phyloP scores from a whole-genome alignment of 2,113 vertebrate species.

The Oreocharis arfaki region DNA sequence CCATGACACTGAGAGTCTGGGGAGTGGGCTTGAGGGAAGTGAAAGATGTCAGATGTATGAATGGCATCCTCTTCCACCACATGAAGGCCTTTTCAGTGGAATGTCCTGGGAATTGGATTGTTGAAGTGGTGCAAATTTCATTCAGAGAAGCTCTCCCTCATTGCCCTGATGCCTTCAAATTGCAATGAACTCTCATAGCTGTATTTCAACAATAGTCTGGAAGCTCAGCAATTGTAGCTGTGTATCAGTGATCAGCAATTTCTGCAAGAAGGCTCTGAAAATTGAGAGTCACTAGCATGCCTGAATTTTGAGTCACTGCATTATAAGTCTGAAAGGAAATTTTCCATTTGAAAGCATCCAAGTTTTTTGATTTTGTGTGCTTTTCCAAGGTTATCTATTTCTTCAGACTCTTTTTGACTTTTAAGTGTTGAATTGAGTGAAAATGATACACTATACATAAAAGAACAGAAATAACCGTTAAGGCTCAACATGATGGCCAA shows the following conservation, averaged over 20 bases:
- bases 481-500: not conserved
- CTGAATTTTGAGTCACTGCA: not conserved
- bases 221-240: not conserved
- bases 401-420: not conserved
- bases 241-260: not conserved
- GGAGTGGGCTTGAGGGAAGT: rapidly evolving
- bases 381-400: not conserved
- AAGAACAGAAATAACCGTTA: not conserved
- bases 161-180: not conserved
- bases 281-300: not conserved
- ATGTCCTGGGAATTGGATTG: not conserved
- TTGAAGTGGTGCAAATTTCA: not conserved
- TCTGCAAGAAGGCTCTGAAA: not conserved
- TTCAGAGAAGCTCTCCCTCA: not conserved
- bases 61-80: not conserved
- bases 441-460: not conserved
- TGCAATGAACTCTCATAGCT: not conserved
- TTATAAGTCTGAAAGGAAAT: not conserved
- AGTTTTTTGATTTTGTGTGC: not conserved
- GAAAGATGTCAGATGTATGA: not conserved
- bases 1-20: not conserved
- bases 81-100: not conserved
- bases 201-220: not conserved
- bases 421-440: not conserved
- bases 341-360: not conserved